These are phyloP conservation scores for Spodoptera frugiperda DNA, from an alignment of 1,140 invertebrate genomes.

Conservation along the genomic window DNA sequence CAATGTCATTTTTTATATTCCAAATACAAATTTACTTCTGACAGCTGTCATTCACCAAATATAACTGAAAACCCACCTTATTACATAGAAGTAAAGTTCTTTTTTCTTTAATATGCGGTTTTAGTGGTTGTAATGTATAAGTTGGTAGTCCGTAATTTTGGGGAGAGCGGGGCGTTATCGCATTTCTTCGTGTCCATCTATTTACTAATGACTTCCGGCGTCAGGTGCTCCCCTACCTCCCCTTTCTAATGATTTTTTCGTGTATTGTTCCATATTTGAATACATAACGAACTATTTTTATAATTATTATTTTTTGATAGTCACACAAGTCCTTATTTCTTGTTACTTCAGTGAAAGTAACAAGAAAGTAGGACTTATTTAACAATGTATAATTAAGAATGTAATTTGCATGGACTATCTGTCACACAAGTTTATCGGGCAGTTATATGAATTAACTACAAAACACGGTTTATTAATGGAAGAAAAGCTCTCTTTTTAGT, in stretches of 20 bases:
- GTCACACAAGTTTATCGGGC: too few species aligned
- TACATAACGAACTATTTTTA: constrained; percentile 42
- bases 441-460: too few species aligned
- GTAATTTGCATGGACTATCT: too few species aligned
- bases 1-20: constrained; percentile 75
- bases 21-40: constrained; percentile 56
- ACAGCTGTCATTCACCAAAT: constrained; percentile 15
- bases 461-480: too few species aligned
- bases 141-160: constrained; percentile 69
- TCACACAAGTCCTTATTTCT: background rate
- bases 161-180: constrained; percentile 78
- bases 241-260: constrained; percentile 67
- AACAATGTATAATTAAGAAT: too few species aligned
- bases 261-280: constrained; percentile 53
- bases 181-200: constrained; percentile 75
- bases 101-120: constrained; percentile 11
- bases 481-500: too few species aligned
- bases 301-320: background rate
- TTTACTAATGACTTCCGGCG: constrained; percentile 85
- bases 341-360: too few species aligned
- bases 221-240: constrained; percentile 74
- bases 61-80: constrained; percentile 53
- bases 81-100: constrained; percentile 27
- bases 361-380: too few species aligned
- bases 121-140: constrained; percentile 39